Evolutionary conservation across 2,113 vertebrate species (phyloP), one percentile per base, ranked within the genome.

Genomic region (Pelvicachromis taeniatus): DNA sequence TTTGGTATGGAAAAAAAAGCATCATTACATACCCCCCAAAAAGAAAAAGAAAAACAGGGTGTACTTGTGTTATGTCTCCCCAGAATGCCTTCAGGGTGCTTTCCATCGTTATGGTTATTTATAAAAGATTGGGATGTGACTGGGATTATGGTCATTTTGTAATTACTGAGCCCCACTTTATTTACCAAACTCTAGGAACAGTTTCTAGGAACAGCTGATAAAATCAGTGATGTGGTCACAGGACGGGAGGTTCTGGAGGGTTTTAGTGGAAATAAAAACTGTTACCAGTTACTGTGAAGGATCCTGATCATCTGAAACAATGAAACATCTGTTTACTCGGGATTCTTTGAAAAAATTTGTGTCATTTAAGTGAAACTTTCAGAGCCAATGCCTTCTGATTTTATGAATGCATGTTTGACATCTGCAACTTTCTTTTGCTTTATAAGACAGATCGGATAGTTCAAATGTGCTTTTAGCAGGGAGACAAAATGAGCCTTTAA

Each of bases 71-170:
- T 70, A 40, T 6, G 23, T 87, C 79, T 75, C 8, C 40, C 29
- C 9, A 13, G 9, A 86, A 65, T 54, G 17, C 65, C 8, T 82
- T 81, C 7, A 29, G 45, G 89, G 90, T 86, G 29, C 38, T 85
- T 89, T 91, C 87, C 91, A 29, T 38, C 7, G 2, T 73, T 75
- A 26, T n/a, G 29, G 53, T 83, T 61, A 87, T 91, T 63, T 40
- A 61, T 4, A n/a, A 23, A 23, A 68, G 19, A 79, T 77, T 75
- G 29, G 50, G 38, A 65, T 68, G 50, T 50, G 50, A 81, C 70
- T 26, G 14, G 35, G 73, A 77, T 55, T 45, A 4, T 59, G 21
- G 17, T 82, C 40, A 78, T 85, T 61, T 81, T 59, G 31, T 58
- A 88, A 78, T 89, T 80, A 50, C 48, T 33, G 68, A 81, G 9